These are phyloP conservation scores for Mobula birostris DNA, from an alignment of 2,113 vertebrate genomes.

Conservation along the genomic window DNA sequence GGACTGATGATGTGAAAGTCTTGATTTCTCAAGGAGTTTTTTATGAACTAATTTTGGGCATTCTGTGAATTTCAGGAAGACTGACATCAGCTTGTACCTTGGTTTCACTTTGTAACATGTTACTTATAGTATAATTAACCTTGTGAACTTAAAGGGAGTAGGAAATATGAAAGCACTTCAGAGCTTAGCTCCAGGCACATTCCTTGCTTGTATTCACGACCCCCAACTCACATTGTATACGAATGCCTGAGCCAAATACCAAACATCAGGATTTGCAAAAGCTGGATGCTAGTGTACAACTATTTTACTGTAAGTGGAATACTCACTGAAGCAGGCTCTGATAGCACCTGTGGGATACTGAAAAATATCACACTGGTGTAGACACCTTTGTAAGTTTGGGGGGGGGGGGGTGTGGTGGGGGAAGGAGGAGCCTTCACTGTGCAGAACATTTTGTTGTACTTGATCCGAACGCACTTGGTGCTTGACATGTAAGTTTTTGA, in stretches of 20 bases:
- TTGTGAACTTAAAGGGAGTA: too few species aligned
- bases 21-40: background rate
- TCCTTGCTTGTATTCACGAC: too few species aligned
- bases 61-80: background rate
- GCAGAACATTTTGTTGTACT: background rate
- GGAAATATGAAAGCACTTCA: too few species aligned
- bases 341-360: background rate
- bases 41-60: background rate
- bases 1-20: background rate
- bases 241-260: too few species aligned
- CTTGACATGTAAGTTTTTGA: conserved; percentile 7
- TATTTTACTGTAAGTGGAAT: background rate
- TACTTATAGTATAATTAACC: too few species aligned
- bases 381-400: background rate
- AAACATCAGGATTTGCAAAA: too few species aligned
- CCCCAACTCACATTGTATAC: too few species aligned
- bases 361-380: background rate
- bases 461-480: background rate
- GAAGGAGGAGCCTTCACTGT: background rate
- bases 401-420: background rate
- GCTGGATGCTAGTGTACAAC: too few species aligned
- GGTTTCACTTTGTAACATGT: too few species aligned
- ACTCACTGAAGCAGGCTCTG: background rate
- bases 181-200: too few species aligned
- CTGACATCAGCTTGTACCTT: background rate